Percentiles rank a stretch among this genome's conserved stretches.
phyloP scores from a whole-genome alignment of 2,888 invertebrate genomes.

The Drosophila anceps region DNA sequence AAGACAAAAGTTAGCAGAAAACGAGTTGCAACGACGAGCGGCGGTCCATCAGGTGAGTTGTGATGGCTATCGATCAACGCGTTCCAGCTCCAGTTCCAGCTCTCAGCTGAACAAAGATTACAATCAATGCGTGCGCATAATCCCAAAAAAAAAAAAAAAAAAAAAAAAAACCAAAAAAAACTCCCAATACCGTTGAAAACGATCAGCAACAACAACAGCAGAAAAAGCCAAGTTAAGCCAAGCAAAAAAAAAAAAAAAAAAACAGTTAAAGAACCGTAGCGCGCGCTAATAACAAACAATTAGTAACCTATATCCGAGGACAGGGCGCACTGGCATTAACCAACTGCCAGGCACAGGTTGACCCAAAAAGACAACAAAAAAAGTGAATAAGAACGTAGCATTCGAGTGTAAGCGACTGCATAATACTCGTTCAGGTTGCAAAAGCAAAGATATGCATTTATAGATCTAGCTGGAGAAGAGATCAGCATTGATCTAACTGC shows the following conservation, averaged over 20 bases:
- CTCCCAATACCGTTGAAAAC: conserved; percentile 11
- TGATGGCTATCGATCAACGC: conserved; percentile 78
- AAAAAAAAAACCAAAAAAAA: conserved; percentile 4
- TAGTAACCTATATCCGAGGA: conserved; percentile 71
- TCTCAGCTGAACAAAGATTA: conserved; percentile 47
- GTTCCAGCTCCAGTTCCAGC: conserved; percentile 32
- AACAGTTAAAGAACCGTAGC: conserved; percentile 72
- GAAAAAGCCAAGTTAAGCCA: background rate
- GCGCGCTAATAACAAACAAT: conserved; percentile 76
- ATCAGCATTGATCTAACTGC: background rate
- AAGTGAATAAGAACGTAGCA: background rate
- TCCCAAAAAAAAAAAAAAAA: conserved; percentile 25
- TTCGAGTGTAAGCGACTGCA: background rate
- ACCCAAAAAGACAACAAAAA: conserved; percentile 54
- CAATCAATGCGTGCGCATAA: conserved; percentile 64
- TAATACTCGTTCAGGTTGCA: background rate
- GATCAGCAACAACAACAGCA: background rate
- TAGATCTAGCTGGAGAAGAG: background rate
- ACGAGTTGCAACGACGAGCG: conserved; percentile 66
- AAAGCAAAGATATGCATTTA: background rate
- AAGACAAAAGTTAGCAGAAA: conserved; percentile 28
- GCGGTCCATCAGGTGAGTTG: conserved; percentile 66
- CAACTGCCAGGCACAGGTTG: conserved; percentile 23
- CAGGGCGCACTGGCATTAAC: conserved; percentile 64
- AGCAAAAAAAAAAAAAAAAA: conserved; percentile 7